Evolutionary conservation across 1,140 invertebrate genomes (phyloP).

Genomic region (Drosophila eugracilis): DNA sequence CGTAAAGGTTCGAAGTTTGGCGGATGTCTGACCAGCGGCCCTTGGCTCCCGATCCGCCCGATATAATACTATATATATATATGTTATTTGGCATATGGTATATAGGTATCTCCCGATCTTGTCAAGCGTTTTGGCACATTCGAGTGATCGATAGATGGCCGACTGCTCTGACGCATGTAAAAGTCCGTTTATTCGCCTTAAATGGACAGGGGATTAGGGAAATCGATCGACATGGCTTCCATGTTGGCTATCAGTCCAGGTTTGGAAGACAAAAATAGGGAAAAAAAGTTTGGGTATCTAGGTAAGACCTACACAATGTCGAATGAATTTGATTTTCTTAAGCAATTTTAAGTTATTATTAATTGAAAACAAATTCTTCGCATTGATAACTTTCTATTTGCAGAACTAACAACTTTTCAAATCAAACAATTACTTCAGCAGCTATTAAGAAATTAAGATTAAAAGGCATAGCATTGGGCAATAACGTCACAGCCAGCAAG

Average conservation of each 20-base stretch:
- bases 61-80: background rate
- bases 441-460: too few species aligned
- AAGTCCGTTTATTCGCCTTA: background rate
- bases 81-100: background rate
- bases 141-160: slow-evolving; percentile 37
- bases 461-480: too few species aligned
- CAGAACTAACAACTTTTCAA: too few species aligned
- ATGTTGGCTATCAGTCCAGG: background rate
- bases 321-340: too few species aligned
- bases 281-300: too few species aligned
- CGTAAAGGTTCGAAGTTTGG: slow-evolving; percentile 35
- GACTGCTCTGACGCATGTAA: slow-evolving; percentile 18
- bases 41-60: background rate
- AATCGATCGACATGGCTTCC: background rate
- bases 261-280: background rate
- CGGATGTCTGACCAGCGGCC: slow-evolving; percentile 20
- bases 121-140: slow-evolving; percentile 2
- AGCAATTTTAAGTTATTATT: too few species aligned
- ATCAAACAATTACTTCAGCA: too few species aligned
- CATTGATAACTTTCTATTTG: too few species aligned
- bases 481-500: too few species aligned
- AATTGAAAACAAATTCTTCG: too few species aligned
- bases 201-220: background rate
- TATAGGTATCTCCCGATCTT: background rate
- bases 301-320: too few species aligned